These are phyloP conservation scores for Psylliodes chrysocephalus DNA, from an alignment of 2,888 invertebrate species.

Conservation along the genomic window DNA sequence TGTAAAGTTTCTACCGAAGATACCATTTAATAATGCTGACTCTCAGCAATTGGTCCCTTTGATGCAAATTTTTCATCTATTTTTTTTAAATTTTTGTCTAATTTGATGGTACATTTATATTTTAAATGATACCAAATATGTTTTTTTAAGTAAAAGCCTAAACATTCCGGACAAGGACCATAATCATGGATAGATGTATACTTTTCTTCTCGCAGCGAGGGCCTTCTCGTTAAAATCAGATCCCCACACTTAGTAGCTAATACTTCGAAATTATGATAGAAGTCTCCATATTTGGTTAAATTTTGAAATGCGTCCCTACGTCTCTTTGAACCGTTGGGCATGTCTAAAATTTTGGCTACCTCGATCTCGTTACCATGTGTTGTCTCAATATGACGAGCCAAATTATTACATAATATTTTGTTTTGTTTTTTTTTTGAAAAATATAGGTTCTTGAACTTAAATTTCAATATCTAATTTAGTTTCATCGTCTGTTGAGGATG, in stretches of 20 bases:
- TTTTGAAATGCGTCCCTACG: slow-evolving; percentile 19
- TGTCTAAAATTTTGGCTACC: slow-evolving; percentile 13
- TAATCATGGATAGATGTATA: slow-evolving; percentile 21
- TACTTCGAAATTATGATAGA: slow-evolving; percentile 34
- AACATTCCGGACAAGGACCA: slow-evolving; percentile 31
- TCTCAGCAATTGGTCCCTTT: slow-evolving; percentile 18
- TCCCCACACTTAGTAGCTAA: slow-evolving; percentile 22
- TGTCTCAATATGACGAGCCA: slow-evolving; percentile 24
- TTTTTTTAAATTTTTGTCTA: not conserved
- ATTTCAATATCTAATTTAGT: too few relatives aligned
- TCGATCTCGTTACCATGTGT: slow-evolving; percentile 22
- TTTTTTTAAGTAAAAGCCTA: slow-evolving; percentile 29
- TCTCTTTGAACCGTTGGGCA: slow-evolving; percentile 23
- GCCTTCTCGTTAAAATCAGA: slow-evolving; percentile 21
- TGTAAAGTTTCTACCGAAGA: slow-evolving; percentile 14
- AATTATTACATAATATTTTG: slow-evolving; percentile 24
- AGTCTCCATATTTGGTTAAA: slow-evolving; percentile 21
- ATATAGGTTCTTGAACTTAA: too few relatives aligned
- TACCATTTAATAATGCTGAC: slow-evolving; percentile 19
- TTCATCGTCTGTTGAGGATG: too few relatives aligned
- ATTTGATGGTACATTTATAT: slow-evolving; percentile 17
- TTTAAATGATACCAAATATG: slow-evolving; percentile 34
- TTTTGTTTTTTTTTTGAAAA: too few relatives aligned
- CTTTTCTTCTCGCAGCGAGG: slow-evolving; percentile 8
- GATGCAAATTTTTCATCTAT: not conserved